Percentiles rank a stretch among this genome's conserved stretches.
These are phyloP conservation scores for Orientallactaga sibirica DNA, from an alignment of 2,797 vertebrate species.

Conservation along the genomic window DNA sequence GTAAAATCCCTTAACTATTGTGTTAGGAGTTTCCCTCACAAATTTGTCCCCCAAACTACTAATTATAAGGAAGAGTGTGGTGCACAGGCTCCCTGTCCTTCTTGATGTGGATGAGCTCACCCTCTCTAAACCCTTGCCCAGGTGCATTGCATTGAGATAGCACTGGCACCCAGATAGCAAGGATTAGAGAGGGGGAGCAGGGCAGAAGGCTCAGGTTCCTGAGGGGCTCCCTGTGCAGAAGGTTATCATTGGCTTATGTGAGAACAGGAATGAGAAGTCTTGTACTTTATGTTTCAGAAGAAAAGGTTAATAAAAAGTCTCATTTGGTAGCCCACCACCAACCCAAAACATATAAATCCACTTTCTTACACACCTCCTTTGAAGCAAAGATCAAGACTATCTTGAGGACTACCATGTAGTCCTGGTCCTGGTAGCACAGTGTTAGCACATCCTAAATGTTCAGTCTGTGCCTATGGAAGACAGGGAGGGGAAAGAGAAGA, in stretches of 20 bases:
- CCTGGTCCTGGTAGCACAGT: background rate
- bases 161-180: conserved; percentile 79
- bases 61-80: background rate
- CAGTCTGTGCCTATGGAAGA: background rate
- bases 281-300: background rate
- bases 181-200: conserved; percentile 73
- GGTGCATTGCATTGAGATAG: conserved; percentile 79
- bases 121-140: conserved; percentile 80
- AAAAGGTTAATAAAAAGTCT: background rate
- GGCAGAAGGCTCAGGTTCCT: conserved; percentile 34
- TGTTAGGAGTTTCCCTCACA: conserved; percentile 33
- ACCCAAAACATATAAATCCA: conserved; percentile 11
- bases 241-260: background rate
- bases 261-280: conserved; percentile 10
- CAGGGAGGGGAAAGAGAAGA: background rate
- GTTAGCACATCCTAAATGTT: conserved; percentile 25
- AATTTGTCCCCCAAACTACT: background rate
- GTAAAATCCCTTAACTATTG: background rate
- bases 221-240: background rate
- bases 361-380: conserved; percentile 10
- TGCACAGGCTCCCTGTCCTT: conserved; percentile 58
- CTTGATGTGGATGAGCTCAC: conserved; percentile 39
- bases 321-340: background rate
- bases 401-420: background rate
- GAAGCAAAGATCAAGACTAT: background rate